Percentiles rank a stretch among this genome's conserved stretches.
Evolutionary conservation across 1,140 invertebrate species (phyloP).

Genomic region (Tenebrio molitor): DNA sequence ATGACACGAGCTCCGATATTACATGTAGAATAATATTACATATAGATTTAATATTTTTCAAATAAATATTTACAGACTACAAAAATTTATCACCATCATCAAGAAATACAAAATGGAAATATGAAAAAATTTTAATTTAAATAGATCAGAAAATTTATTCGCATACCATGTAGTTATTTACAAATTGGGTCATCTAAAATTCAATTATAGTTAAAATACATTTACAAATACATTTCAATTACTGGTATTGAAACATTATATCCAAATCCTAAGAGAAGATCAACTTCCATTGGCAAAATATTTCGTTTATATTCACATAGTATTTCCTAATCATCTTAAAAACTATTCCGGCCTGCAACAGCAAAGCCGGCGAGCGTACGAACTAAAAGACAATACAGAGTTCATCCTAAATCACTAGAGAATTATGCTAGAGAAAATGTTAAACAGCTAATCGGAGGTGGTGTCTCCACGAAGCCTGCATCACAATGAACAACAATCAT

Average conservation of each 20-base stretch:
- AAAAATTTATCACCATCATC: slow-evolving; percentile 60
- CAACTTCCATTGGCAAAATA: slow-evolving; percentile 57
- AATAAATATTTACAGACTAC: slow-evolving; percentile 64
- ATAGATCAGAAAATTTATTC: slow-evolving; percentile 50
- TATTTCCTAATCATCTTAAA: slow-evolving; percentile 45
- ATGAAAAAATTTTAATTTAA: slow-evolving; percentile 54
- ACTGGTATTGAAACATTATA: slow-evolving; percentile 55
- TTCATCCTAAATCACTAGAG: slow-evolving; percentile 43
- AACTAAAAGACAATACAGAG: slow-evolving; percentile 49
- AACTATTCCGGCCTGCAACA: slow-evolving; percentile 43
- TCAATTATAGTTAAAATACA: slow-evolving; percentile 55
- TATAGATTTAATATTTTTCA: slow-evolving; percentile 58
- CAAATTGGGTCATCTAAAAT: slow-evolving; percentile 54
- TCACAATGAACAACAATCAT: no score
- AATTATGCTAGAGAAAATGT: slow-evolving; percentile 35
- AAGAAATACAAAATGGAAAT: slow-evolving; percentile 57
- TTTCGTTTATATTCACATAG: slow-evolving; percentile 48
- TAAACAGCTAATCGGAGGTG: slow-evolving; percentile 19
- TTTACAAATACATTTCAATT: slow-evolving; percentile 51
- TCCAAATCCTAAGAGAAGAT: slow-evolving; percentile 52
- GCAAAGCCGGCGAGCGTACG: slow-evolving; percentile 52
- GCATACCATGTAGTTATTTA: slow-evolving; percentile 50
- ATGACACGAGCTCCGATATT: slow-evolving; percentile 26
- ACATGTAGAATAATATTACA: slow-evolving; percentile 59
- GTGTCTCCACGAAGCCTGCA: slow-evolving; percentile 17